These are phyloP conservation scores for pig (Sus scrofa) DNA, from an alignment of 2,113 vertebrate species.

Conservation along the genomic window T2T-Sscrofa CM000822.6:84988001-84988500, in stretches of 20 bases:
- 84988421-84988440: not conserved
- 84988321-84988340: rapidly evolving
- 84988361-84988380: not conserved
- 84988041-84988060: not conserved
- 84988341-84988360: not conserved
- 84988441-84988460: not conserved
- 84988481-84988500: rapidly evolving
- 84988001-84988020: not conserved
- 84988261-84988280: not conserved
- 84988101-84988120: not conserved
- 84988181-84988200: no score
- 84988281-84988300: not conserved
- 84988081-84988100: not conserved
- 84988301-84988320: not conserved
- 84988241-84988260: not conserved
- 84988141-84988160: not conserved
- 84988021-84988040: not conserved
- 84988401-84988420: not conserved
- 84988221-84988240: rapidly evolving
- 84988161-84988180: not conserved
- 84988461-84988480: not conserved
- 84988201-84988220: rapidly evolving
- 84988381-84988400: rapidly evolving
- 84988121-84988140: not conserved
- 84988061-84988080: not conserved